A percentile compares a stretch with the other conserved stretches of the same genome.
Evolutionary conservation across 2,797 vertebrate genomes (phyloP).

Genomic region (Microhierax caerulescens): DNA sequence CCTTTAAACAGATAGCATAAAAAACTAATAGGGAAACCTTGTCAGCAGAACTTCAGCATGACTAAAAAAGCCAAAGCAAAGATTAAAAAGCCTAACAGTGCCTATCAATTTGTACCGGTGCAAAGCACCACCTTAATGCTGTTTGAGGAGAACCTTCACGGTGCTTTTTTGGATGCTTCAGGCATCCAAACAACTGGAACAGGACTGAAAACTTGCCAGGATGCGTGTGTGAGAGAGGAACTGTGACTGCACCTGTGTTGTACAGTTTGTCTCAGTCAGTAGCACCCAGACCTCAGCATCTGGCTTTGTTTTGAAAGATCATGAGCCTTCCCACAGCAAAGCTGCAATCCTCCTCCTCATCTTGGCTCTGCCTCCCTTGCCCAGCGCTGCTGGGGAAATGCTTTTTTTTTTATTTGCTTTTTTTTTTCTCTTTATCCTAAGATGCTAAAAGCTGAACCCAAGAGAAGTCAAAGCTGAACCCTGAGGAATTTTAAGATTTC

Average conservation of each 20-base stretch:
- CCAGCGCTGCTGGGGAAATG: not conserved
- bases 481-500: not conserved
- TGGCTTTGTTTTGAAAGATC: not conserved
- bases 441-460: not conserved
- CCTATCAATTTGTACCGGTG: conserved; percentile 18
- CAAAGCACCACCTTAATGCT: not conserved
- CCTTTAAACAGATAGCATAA: conserved; percentile 41
- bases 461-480: not conserved
- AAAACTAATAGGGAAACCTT: conserved; percentile 33
- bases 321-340: not conserved
- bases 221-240: not conserved
- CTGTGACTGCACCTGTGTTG: accelerated
- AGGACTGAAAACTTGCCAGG: not conserved
- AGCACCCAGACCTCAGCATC: not conserved
- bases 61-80: conserved; percentile 31
- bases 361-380: not conserved
- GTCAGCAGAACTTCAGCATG: conserved; percentile 35
- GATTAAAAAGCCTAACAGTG: conserved; percentile 36
- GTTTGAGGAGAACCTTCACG: not conserved
- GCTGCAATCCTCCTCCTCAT: not conserved
- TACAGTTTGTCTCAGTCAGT: not conserved
- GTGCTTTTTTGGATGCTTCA: not conserved
- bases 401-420: not conserved
- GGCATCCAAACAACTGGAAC: not conserved
- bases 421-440: not conserved